A percentile compares a stretch with the other conserved stretches of the same genome.
Conservation (phyloP, 2,888 invertebrate species). For the Prosopocoilus inquinatus region DNA sequence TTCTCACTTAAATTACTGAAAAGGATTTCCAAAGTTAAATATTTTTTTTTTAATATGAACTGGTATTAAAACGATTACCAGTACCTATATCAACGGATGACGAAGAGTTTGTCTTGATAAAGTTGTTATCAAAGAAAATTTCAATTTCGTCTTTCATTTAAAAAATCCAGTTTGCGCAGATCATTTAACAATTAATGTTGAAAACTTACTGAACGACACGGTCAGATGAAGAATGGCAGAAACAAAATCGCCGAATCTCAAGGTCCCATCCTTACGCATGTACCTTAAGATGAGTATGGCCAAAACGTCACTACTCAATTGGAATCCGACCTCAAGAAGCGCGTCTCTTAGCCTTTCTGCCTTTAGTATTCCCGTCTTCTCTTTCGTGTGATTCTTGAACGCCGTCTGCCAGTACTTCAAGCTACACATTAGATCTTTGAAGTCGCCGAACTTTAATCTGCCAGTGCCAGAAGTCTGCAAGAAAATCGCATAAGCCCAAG, state of each 20-base stretch:
- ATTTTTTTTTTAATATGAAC: too few species aligned
- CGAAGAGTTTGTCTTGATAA: too few species aligned
- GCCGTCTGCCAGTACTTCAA: conserved; percentile 88
- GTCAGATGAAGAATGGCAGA: conserved; percentile 85
- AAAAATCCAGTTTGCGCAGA: too few species aligned
- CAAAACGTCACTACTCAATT: conserved; percentile 79
- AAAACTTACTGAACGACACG: conserved; percentile 77
- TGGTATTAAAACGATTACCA: too few species aligned
- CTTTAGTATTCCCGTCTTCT: conserved; percentile 85
- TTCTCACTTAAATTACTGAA: too few species aligned
- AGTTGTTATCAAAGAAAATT: background rate
- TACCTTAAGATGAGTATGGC: conserved; percentile 80
- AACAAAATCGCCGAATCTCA: conserved; percentile 89
- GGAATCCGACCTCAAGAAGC: conserved; percentile 82
- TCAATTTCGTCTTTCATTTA: too few species aligned
- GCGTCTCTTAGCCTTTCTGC: conserved; percentile 84
- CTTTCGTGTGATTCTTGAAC: conserved; percentile 86
- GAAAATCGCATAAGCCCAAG: background rate
- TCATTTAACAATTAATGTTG: too few species aligned
- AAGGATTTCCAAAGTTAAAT: too few species aligned
- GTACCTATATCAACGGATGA: too few species aligned
- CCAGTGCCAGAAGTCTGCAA: conserved; percentile 73
- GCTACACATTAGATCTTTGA: conserved; percentile 89
- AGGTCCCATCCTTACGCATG: conserved; percentile 89
- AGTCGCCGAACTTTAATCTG: conserved; percentile 78